Base-by-base conservation (phyloP, 2,797 vertebrate genomes). In the Neopelma chrysocephalum region DNA sequence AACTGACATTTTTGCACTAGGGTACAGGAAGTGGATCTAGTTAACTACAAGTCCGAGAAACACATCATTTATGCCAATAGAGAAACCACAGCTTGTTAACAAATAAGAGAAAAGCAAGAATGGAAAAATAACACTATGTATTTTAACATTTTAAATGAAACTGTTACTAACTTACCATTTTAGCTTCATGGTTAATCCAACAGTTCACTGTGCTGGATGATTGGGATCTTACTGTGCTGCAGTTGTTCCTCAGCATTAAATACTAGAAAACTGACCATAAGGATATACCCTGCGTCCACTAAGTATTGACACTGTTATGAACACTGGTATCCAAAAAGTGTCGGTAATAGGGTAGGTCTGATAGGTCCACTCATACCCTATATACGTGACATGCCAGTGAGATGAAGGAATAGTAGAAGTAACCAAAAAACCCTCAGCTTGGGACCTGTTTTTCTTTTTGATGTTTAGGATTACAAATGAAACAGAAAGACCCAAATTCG, bases 251-350 rank as follows among this genome's bases (percentile, higher is more conserved):
- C 29, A 68, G 36, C 61, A 45, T 20, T 50, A 29, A 71, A 6
- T 34, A 22, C 5, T 13, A 18, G 16, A 70, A 32, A 32, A 27
- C 1, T 42, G 48, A 32, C 26, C 32, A 2, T 11, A 26, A 32
- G 42, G 43, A 38, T 32, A 11, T 57, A 14, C 73, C 11, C 27
- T 43, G 11, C 26, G 29, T 36, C 23, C n/a, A 10, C 15, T 4
- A 12, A 7, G 29, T 1, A 0, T 4, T 38, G 29, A 27, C 34
- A 51, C 12, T 17, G 0, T 25, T 47, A 12, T 23, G 48, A 23
- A 34, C 50, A 22, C 22, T 21, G n/a, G 15, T 36, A 50, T 20
- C 64, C 57, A 71, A 20, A 66, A 90, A 31, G 15, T 25, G 13
- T 60, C 40, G 31, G 57, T 32, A 69, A 29, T 6, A 32, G 32